These are phyloP conservation scores for Automeris io DNA, from an alignment of 2,888 invertebrate genomes.

Conservation along the genomic window DNA sequence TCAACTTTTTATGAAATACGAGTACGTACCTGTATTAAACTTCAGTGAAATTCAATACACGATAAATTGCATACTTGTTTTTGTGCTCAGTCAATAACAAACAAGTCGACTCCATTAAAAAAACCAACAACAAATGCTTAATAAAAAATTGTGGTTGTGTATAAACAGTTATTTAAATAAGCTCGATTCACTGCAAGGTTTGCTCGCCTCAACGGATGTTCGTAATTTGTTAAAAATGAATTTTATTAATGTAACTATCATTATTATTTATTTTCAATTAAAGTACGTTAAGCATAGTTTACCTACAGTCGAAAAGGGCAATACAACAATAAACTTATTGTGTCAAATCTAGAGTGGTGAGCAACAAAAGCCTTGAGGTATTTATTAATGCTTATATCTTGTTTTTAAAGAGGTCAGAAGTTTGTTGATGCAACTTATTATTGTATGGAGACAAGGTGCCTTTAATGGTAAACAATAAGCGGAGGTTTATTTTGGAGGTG, in stretches of 20 bases:
- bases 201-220: not conserved
- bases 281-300: not conserved
- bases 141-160: not conserved
- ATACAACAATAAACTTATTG: no score
- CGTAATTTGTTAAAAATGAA: not conserved
- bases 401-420: no score
- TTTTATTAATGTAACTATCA: not conserved
- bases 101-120: not conserved
- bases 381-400: no score
- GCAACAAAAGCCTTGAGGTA: no score
- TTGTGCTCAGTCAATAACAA: not conserved
- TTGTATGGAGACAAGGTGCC: no score
- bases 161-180: not conserved
- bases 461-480: no score
- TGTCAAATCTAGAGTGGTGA: no score
- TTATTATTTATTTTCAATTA: not conserved
- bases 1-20: not conserved
- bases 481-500: no score
- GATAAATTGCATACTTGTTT: conserved; percentile 2
- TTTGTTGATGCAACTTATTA: no score
- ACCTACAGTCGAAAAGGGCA: not conserved
- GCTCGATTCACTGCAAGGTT: not conserved
- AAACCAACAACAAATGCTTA: not conserved
- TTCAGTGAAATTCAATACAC: conserved; percentile 1
- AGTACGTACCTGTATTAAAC: not conserved